Base-by-base conservation (phyloP, 53 echinoderm and acorn worm genomes). In the Hippasteria phrygiana region DNA sequence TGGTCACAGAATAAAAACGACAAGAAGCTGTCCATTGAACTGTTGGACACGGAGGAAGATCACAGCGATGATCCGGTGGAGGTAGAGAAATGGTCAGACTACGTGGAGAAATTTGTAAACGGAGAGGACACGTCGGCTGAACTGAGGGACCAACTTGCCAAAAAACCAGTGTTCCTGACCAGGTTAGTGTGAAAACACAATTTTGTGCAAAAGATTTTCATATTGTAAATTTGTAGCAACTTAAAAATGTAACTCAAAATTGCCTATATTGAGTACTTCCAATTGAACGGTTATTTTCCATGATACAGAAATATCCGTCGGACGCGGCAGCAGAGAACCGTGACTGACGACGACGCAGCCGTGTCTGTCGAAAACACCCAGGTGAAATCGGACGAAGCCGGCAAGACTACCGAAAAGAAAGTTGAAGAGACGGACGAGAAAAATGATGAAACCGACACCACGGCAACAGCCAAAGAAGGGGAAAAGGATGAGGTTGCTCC, bases 11-110 rank as follows among this genome's bases (percentile, higher is more conserved):
- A 81, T 40, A 97, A 93, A 64, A 55, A 74, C 88, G 95, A 94
- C 42, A 85, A 88, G 42, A 88, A 92, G 80, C 77, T 97, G 13
- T 87, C 93, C 54, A 90, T 97, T 20, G 97, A 97, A 56, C 78
- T 95, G 17, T 83, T 97, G 29, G 97, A 97, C 87, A 97, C 97
- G 12, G 97, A 97, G 75, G 97, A 98, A 63, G 98, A 98, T 48
- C 98, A 96, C 67, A 97, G 94, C 31, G 98, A 95, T 63, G 98
- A 95, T 78, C 95, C 98, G 0, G 95, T 95, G 33, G 98, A 98
- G 87, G 98, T 98, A 6, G 95, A 93, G 84, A 96, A 98, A 70
- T 98, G 95, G 98, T 91, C 90, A 7, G 92, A 92, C 63, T 95
- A 98, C 55, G 95, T 98, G 86, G 91, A 98, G 90, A 98, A 95